phyloP scores from a whole-genome alignment of 2,888 invertebrate genomes.

The Andrena chrysosceles region DNA sequence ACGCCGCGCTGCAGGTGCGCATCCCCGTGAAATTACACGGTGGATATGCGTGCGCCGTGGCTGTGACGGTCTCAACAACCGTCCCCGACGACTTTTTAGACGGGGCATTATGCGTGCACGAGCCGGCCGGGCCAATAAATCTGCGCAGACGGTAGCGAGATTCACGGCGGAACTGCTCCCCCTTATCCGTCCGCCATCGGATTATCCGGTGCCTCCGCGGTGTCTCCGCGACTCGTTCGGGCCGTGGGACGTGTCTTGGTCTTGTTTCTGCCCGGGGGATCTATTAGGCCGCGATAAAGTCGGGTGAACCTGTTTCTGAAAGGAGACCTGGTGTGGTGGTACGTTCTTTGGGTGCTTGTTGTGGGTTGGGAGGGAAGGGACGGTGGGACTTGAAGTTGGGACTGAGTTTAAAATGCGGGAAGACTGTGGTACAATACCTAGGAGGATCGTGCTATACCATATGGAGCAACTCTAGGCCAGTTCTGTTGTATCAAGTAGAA shows the following conservation, averaged over 20 bases:
- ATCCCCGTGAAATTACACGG: constrained; percentile 62
- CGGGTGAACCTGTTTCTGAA: constrained; percentile 20
- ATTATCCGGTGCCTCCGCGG: constrained; percentile 27
- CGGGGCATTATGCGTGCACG: constrained; percentile 27
- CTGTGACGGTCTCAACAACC: constrained; percentile 47
- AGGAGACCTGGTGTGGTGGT: background rate
- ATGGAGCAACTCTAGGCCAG: too few species aligned
- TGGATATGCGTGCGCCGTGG: constrained; percentile 54
- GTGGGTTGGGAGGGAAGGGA: too few species aligned
- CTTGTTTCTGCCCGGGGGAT: constrained; percentile 18
- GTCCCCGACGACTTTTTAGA: constrained; percentile 35
- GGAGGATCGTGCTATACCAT: too few species aligned
- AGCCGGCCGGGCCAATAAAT: constrained; percentile 49
- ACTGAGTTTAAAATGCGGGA: too few species aligned
- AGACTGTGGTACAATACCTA: too few species aligned
- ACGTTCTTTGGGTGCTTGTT: background rate
- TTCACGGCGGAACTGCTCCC: background rate
- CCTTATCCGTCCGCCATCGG: constrained; percentile 20
- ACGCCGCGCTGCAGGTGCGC: constrained; percentile 57
- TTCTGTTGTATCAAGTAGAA: too few species aligned
- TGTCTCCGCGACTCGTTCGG: constrained; percentile 18
- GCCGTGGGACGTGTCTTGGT: constrained; percentile 18
- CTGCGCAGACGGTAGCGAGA: constrained; percentile 27
- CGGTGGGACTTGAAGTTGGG: too few species aligned
- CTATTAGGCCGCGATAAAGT: constrained; percentile 36